Conservation (phyloP, 2,888 invertebrate species). For the Perithous albicinctus region DNA sequence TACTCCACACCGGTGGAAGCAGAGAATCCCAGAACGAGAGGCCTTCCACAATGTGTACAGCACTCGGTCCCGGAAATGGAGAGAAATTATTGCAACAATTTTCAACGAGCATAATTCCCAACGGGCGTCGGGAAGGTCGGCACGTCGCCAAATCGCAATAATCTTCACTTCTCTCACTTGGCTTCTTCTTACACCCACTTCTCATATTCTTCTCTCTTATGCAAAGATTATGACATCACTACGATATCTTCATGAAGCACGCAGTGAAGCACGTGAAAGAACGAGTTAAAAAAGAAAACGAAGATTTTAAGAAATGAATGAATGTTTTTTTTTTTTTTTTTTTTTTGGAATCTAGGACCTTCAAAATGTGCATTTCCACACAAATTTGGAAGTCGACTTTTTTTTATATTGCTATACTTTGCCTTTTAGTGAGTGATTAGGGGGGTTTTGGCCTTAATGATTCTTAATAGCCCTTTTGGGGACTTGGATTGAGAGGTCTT, state of each 20-base stretch:
- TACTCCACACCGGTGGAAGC: background rate
- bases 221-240: conserved; percentile 1
- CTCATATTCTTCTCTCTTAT: background rate
- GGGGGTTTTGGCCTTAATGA: too few species aligned
- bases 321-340: background rate
- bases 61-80: conserved; percentile 39
- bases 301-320: background rate
- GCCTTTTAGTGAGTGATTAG: too few species aligned
- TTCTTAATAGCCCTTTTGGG: too few species aligned
- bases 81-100: conserved; percentile 61
- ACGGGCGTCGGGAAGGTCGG: conserved; percentile 47
- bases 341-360: too few species aligned
- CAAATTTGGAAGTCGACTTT: too few species aligned
- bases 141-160: conserved; percentile 57
- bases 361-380: too few species aligned
- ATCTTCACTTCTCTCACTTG: conserved; percentile 39
- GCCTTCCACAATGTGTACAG: background rate
- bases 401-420: too few species aligned
- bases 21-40: background rate
- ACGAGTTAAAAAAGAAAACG: too few species aligned
- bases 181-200: background rate
- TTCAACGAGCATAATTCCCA: conserved; percentile 59
- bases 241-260: background rate
- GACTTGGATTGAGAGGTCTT: too few species aligned
- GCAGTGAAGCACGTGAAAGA: background rate